Base-by-base conservation (phyloP, 2,797 vertebrate species). In the Pseudopleuronectes americanus region DNA sequence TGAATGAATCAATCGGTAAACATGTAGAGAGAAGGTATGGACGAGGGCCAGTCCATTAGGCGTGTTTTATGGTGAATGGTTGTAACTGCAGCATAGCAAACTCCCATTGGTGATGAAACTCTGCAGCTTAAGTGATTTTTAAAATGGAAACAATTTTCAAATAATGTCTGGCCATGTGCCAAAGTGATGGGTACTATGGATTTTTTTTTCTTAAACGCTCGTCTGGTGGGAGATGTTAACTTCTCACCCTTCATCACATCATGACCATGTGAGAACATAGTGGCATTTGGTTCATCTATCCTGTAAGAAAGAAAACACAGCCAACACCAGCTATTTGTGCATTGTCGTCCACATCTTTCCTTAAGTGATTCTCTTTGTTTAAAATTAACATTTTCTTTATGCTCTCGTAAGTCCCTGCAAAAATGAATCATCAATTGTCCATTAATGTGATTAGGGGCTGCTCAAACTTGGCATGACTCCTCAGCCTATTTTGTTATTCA, bases 171-270 rank as follows among this genome's bases (percentile, higher is more conserved):
- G 68, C 22, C 16, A 4, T 23, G 55, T 70, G 55, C 83, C 71
- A 81, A 61, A 76, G 64, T 53, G 53, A 75, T 84, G 73, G 79
- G 68, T 28, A 23, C 43, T 3, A 14, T 45, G 43, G 17, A 47
- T 57, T 41, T 53, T 48, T 61, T 71, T 61, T 71, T 45, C n/a
- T 36, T 10, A 38, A 64, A 53, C 56, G 17, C 45, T 31, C 49
- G 55, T 60, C 66, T 51, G 47, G 73, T 82, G 58, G 84, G 84
- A 84, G 55, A 70, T 80, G 72, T 81, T 84, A 58, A 79, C 76
- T 79, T 76, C 17, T 75, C 67, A 33, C 62, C 47, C 45, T 57
- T 45, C 55, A 47, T 71, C 77, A 76, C 65, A 77, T 79, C 58
- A 59, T 53, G 58, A 43, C 38, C 64, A 58, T 74, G 79, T 56